phyloP scores from a whole-genome alignment of 1,140 invertebrate genomes.

The Andrena cerasifolii region DNA sequence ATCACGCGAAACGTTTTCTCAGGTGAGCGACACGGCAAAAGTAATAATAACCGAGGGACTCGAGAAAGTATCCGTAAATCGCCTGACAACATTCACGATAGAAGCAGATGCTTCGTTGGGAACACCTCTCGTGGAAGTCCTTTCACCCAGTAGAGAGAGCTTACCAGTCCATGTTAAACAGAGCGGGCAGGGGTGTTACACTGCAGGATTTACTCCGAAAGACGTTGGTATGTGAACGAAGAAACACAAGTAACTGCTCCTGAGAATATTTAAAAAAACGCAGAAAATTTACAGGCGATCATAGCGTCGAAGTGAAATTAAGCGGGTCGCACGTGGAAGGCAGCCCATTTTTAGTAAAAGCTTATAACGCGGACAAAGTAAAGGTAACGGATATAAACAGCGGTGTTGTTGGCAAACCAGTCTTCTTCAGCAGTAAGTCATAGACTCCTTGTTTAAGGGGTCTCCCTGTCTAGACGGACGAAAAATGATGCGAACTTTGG shows the following conservation, averaged over 20 bases:
- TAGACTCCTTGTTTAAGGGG: too few species aligned
- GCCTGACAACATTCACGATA: conserved; percentile 91
- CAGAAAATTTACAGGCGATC: conserved; percentile 85
- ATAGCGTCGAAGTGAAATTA: conserved; percentile 94
- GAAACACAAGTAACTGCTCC: neutral
- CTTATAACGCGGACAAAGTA: conserved; percentile 96
- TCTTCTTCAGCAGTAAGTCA: conserved; percentile 95
- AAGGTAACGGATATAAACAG: conserved; percentile 94
- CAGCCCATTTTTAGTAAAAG: conserved; percentile 97
- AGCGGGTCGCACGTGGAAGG: conserved; percentile 93
- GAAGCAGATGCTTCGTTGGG: conserved; percentile 88
- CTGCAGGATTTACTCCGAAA: conserved; percentile 92
- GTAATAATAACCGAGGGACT: conserved; percentile 89
- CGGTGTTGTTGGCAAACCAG: conserved; percentile 94
- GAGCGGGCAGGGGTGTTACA: conserved; percentile 75
- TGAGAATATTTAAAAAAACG: conserved; percentile 4
- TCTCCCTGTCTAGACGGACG: too few species aligned
- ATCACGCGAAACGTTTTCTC: neutral
- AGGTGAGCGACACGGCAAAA: conserved; percentile 80
- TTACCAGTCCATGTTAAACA: conserved; percentile 86
- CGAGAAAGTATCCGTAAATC: conserved; percentile 96
- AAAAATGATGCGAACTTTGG: too few species aligned
- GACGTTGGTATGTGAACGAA: conserved; percentile 87
- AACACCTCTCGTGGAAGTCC: conserved; percentile 89
- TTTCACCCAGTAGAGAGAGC: conserved; percentile 88